Evolutionary conservation across 2,888 invertebrate species (phyloP).

Genomic region (Oxytorus armatus): DNA sequence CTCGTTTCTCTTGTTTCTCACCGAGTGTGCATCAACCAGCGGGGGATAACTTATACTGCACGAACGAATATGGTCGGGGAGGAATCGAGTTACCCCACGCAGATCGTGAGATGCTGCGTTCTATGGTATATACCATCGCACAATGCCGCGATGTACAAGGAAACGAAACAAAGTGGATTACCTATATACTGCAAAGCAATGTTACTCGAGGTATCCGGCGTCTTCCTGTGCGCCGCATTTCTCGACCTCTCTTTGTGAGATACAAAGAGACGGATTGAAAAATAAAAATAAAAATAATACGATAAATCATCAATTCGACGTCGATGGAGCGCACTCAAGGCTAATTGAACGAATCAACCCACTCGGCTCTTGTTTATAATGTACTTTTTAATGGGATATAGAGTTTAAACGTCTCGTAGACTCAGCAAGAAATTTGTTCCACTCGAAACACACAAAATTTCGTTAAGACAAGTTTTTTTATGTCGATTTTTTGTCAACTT

Average conservation of each 20-base stretch:
- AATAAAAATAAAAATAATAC: neutral
- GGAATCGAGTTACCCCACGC: slow-evolving; percentile 78
- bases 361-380: slow-evolving; percentile 13
- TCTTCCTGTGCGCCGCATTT: slow-evolving; percentile 6
- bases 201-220: neutral
- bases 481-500: too few species aligned
- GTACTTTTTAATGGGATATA: neutral
- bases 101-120: slow-evolving; percentile 64
- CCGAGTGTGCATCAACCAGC: slow-evolving; percentile 14
- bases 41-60: slow-evolving; percentile 44
- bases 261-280: neutral
- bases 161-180: slow-evolving; percentile 53
- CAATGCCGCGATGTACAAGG: neutral
- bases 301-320: slow-evolving; percentile 53
- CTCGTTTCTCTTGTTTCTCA: neutral
- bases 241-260: neutral
- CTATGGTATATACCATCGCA: slow-evolving; percentile 6
- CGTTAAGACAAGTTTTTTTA: too few species aligned
- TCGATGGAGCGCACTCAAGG: slow-evolving; percentile 44
- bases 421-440: neutral
- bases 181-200: slow-evolving; percentile 7
- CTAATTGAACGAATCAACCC: slow-evolving; percentile 40
- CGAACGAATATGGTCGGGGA: slow-evolving; percentile 64
- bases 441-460: too few species aligned
- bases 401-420: neutral